Evolutionary conservation across 2,797 vertebrate species (phyloP).

Genomic region (Anguilla anguilla): DNA sequence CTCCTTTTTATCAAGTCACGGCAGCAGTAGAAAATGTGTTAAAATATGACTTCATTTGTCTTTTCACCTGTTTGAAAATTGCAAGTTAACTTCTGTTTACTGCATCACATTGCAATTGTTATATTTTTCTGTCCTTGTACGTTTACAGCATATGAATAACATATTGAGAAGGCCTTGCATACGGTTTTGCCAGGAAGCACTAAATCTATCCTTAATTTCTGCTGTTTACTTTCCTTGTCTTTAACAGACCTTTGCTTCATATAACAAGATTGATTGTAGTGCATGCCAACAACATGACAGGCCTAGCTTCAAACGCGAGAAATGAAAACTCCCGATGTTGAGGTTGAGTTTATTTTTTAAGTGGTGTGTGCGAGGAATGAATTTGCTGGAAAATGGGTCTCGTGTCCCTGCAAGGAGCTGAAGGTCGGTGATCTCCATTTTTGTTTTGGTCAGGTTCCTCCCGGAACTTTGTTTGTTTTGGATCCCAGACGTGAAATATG

Average conservation of each 20-base stretch:
- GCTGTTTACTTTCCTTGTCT: neutral
- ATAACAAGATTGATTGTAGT: slow-evolving; percentile 28
- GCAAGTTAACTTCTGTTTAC: neutral
- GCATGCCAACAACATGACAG: slow-evolving; percentile 28
- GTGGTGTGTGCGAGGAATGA: slow-evolving; percentile 47
- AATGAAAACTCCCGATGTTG: slow-evolving; percentile 52
- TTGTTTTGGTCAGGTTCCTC: slow-evolving; percentile 54
- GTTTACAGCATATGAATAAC: neutral
- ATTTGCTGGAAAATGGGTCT: slow-evolving; percentile 63
- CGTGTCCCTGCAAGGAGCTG: slow-evolving; percentile 62
- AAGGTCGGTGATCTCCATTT: slow-evolving; percentile 51
- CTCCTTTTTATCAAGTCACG: neutral
- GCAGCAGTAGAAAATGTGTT: neutral
- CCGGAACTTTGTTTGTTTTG: slow-evolving; percentile 67
- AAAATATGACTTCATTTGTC: neutral
- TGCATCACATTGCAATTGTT: neutral
- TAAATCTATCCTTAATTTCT: neutral
- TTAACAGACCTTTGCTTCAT: slow-evolving; percentile 14
- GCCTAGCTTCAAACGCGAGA: slow-evolving; percentile 40
- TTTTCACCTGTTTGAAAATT: too few relatives aligned
- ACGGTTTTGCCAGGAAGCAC: neutral
- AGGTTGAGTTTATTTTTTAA: slow-evolving; percentile 63
- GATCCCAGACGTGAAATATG: slow-evolving; percentile 59
- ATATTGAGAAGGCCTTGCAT: neutral
- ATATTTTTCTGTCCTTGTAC: neutral